Base-by-base conservation (phyloP, 2,113 vertebrate genomes). In the Ia io region DNA sequence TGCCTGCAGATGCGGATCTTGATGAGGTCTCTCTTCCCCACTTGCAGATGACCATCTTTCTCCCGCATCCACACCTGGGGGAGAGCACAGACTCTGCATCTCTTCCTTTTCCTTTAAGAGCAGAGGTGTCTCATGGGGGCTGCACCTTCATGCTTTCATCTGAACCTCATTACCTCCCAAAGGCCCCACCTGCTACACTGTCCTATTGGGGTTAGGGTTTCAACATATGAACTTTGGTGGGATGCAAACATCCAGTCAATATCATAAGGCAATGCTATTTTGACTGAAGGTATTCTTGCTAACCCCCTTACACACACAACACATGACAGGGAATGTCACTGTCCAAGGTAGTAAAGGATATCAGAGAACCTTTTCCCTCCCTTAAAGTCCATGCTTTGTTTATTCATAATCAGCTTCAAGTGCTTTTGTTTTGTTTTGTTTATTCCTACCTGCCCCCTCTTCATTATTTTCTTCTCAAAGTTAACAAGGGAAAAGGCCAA, bases 381-480 rank as follows among this genome's bases (percentile, higher is more conserved):
- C 23, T 77, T 40, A 30, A 67, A 67, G 37, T 14, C 13, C 10
- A 20, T 42, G 20, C 16, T n/a, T 74, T 32, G 1, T 63, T 87
- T 86, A 49, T 9, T 61, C 1, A n/a, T 23, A n/a, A 61, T 30
- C 28, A 69, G 6, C n/a, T 5, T 44, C 44, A 37, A 20, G 20
- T 44, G 17, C 18, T 82, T 30, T 12, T 63, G 4, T 12, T 25
- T 28, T 25, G 1, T 42, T 59, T 40, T 84, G 1, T 30, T n/a
- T n/a, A 49, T 18, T 22, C 10, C 67, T 67, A 0, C 3, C 22
- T n/a, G 8, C 1, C 4, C 2, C 20, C 5, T 37, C 5, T 30
- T 22, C 30, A 25, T 71, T 83, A 42, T 91, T 79, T 86, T 89
- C 56, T 44, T 87, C 87, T 77, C 32, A 73, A 63, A 84, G 87